These are phyloP conservation scores for Cossypha niveicapilla DNA, from an alignment of 2,797 vertebrate species.

Conservation along the genomic window DNA sequence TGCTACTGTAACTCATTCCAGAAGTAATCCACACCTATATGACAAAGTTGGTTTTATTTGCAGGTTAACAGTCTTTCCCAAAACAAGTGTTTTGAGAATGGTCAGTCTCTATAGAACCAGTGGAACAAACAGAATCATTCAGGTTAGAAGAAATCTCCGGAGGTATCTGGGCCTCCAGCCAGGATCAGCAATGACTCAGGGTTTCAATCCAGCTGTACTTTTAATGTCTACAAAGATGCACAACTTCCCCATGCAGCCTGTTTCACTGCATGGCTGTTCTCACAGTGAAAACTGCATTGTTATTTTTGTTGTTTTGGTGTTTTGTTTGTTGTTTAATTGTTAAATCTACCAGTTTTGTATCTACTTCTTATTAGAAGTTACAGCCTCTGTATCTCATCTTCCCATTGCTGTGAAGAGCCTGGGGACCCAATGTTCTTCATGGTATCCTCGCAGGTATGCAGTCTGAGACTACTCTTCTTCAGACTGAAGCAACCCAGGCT, in stretches of 20 bases:
- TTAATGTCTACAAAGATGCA: not conserved
- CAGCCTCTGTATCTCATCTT: not conserved
- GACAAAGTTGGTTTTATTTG: not conserved
- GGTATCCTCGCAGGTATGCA: not conserved
- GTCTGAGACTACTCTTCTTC: not conserved
- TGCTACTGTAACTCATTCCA: not conserved
- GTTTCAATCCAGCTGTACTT: not conserved
- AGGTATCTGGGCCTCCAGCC: not conserved
- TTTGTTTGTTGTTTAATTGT: not conserved
- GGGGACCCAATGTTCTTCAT: fast-evolving
- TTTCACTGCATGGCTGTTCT: not conserved
- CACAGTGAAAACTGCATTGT: fast-evolving
- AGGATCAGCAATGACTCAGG: not conserved
- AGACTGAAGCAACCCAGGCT: not conserved
- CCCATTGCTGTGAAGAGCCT: not conserved
- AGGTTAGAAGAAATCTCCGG: not conserved
- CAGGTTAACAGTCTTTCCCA: not conserved
- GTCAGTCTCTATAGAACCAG: not conserved
- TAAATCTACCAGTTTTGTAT: not conserved
- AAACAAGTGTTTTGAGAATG: not conserved
- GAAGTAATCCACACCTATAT: not conserved
- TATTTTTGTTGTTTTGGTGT: not conserved
- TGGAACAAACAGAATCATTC: not conserved
- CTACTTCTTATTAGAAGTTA: not conserved
- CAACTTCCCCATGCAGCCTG: not conserved